Conservation (phyloP, 2,888 invertebrate genomes). For the Macrosoma leucophasiata region DNA sequence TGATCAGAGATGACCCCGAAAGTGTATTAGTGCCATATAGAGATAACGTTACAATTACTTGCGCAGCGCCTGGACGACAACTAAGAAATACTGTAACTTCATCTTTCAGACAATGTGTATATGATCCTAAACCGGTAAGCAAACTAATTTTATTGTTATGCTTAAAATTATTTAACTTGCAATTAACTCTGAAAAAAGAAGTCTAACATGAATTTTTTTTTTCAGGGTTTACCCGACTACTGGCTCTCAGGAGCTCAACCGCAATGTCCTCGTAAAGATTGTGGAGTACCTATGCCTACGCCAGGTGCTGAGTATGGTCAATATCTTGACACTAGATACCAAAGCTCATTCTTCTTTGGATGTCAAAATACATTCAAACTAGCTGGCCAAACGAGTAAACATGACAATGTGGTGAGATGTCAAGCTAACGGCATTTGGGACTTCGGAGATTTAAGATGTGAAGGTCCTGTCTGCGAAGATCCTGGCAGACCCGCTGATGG, state of each 20-base stretch:
- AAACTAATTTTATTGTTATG: conserved; percentile 1
- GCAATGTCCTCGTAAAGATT: conserved; percentile 91
- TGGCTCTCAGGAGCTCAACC: conserved; percentile 93
- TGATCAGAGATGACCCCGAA: conserved; percentile 86
- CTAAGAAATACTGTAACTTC: conserved; percentile 88
- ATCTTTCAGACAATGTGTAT: conserved; percentile 94
- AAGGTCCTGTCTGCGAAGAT: conserved; percentile 97
- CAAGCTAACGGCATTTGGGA: conserved; percentile 97
- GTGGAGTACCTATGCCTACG: conserved; percentile 92
- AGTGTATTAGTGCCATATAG: conserved; percentile 91
- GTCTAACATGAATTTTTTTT: too few relatives aligned
- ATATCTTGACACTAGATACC: conserved; percentile 90
- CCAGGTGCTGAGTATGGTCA: conserved; percentile 96
- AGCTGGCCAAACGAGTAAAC: conserved; percentile 92
- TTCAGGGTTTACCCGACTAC: conserved; percentile 88
- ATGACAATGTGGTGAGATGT: conserved; percentile 94
- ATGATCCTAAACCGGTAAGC: conserved; percentile 89
- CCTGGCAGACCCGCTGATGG: conserved; percentile 97
- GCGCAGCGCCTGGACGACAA: conserved; percentile 85
- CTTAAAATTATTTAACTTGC: too few relatives aligned
- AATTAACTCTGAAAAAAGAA: too few relatives aligned
- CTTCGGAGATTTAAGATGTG: conserved; percentile 95
- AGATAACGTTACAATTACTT: conserved; percentile 91
- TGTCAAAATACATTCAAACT: conserved; percentile 97
- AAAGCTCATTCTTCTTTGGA: conserved; percentile 96